phyloP scores from a whole-genome alignment of 2,797 vertebrate genomes.

The Hoplostethus mediterraneus region DNA sequence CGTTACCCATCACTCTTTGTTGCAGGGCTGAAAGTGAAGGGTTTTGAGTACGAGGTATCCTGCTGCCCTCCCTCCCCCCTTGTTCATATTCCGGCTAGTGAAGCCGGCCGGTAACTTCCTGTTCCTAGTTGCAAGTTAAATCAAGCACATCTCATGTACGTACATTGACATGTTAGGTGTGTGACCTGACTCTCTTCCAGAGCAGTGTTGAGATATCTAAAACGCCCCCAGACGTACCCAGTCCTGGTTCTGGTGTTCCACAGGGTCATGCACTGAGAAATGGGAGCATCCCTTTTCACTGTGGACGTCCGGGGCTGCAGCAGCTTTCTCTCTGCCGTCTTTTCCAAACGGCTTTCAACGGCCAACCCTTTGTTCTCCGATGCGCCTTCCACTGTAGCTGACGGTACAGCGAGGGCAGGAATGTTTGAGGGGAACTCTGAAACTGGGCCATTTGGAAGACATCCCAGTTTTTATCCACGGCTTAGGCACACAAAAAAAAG shows the following conservation, averaged over 20 bases:
- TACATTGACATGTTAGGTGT: no score
- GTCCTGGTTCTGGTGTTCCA: slow-evolving; percentile 18
- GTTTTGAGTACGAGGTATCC: background rate
- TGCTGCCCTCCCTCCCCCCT: background rate
- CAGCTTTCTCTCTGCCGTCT: slow-evolving; percentile 35
- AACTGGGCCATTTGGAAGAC: slow-evolving; percentile 71
- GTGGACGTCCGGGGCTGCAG: slow-evolving; percentile 48
- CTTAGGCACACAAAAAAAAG: slow-evolving; percentile 37
- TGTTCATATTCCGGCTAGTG: background rate
- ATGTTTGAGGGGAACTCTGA: slow-evolving; percentile 51
- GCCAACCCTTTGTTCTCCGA: slow-evolving; percentile 64
- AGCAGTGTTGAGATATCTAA: slow-evolving; percentile 43
- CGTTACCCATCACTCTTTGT: no score
- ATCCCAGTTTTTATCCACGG: slow-evolving; percentile 62
- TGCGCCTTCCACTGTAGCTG: slow-evolving; percentile 53
- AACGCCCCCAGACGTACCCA: slow-evolving; percentile 3
- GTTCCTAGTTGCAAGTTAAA: slow-evolving; percentile 10
- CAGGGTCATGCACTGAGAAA: slow-evolving; percentile 24
- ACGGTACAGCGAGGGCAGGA: slow-evolving; percentile 52
- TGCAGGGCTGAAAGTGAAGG: background rate
- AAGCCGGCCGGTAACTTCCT: background rate
- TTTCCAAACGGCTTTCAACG: slow-evolving; percentile 53
- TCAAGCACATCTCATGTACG: background rate
- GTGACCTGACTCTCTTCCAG: background rate
- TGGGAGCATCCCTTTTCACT: slow-evolving; percentile 51